phyloP scores from a whole-genome alignment of 1,140 invertebrate genomes.

The Calephelis nemesis region DNA sequence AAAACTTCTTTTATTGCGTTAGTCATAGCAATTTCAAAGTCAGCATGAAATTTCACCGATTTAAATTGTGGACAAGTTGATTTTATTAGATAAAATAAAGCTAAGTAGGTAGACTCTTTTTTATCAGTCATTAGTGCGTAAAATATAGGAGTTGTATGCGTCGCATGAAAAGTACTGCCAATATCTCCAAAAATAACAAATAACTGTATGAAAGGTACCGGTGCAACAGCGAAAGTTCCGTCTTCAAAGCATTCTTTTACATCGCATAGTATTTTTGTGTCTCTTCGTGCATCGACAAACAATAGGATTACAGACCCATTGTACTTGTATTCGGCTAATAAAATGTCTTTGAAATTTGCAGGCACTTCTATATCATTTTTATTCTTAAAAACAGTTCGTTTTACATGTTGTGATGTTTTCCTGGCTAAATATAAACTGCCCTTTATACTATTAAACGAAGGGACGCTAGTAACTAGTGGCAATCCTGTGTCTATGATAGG shows the following conservation, averaged over 20 bases:
- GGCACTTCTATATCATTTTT: slow-evolving; percentile 10
- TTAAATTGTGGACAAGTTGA: background rate
- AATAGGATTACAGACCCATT: slow-evolving; percentile 3
- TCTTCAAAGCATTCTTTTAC: slow-evolving; percentile 1
- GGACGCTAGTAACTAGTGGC: background rate
- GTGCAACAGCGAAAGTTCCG: slow-evolving; percentile 2
- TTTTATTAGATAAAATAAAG: too few relatives aligned
- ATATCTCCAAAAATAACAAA: slow-evolving; percentile 2
- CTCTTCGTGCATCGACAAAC: slow-evolving; percentile 7
- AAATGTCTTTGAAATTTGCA: slow-evolving; percentile 1
- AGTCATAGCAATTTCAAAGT: slow-evolving; percentile 1
- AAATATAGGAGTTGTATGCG: background rate
- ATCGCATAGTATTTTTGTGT: background rate
- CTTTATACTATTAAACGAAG: background rate
- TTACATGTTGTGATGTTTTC: slow-evolving; percentile 1
- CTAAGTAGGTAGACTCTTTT: too few relatives aligned
- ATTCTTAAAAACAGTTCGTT: slow-evolving; percentile 8
- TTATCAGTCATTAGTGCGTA: too few relatives aligned
- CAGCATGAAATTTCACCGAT: background rate
- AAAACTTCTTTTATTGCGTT: background rate
- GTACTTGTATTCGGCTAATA: background rate
- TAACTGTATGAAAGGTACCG: slow-evolving; percentile 1
- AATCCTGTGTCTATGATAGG: slow-evolving; percentile 2
- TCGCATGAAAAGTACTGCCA: background rate
- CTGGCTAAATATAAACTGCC: slow-evolving; percentile 6